Evolutionary conservation across 2,113 vertebrate genomes (phyloP).

Genomic region (Ursus arctos): DNA sequence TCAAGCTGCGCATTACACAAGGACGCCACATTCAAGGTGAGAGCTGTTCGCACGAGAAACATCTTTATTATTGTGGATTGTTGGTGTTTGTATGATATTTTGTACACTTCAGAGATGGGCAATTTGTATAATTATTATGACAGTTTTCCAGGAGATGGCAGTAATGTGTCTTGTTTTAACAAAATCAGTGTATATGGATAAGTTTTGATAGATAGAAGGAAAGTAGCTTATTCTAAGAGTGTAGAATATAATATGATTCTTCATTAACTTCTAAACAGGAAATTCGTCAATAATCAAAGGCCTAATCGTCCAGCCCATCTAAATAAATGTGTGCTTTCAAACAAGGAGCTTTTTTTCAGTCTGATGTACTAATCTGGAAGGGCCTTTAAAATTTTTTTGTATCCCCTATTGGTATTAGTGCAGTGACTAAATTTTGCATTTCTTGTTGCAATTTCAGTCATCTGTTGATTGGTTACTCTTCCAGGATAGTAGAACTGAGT

Average conservation of each 20-base stretch:
- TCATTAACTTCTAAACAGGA: neutral
- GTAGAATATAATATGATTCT: neutral
- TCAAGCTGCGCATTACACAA: neutral
- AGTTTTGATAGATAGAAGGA: neutral
- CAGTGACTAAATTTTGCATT: neutral
- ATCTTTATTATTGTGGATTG: neutral
- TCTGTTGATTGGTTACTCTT: neutral
- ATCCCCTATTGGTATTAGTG: neutral
- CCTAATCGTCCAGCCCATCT: neutral
- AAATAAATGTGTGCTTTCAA: neutral
- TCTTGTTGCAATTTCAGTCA: neutral
- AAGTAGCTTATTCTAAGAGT: neutral
- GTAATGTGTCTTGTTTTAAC: neutral
- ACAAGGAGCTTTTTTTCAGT: neutral
- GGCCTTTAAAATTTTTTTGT: neutral
- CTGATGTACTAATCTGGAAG: neutral
- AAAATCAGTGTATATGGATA: neutral
- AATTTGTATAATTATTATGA: neutral
- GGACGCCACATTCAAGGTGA: neutral
- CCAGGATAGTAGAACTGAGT: neutral
- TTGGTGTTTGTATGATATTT: neutral
- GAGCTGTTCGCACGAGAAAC: neutral
- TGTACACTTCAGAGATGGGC: neutral
- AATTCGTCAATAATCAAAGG: neutral
- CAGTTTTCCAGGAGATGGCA: conserved; percentile 46